These are phyloP conservation scores for Leptobrachium ailaonicum DNA, from an alignment of 2,113 vertebrate species.

Conservation along the genomic window DNA sequence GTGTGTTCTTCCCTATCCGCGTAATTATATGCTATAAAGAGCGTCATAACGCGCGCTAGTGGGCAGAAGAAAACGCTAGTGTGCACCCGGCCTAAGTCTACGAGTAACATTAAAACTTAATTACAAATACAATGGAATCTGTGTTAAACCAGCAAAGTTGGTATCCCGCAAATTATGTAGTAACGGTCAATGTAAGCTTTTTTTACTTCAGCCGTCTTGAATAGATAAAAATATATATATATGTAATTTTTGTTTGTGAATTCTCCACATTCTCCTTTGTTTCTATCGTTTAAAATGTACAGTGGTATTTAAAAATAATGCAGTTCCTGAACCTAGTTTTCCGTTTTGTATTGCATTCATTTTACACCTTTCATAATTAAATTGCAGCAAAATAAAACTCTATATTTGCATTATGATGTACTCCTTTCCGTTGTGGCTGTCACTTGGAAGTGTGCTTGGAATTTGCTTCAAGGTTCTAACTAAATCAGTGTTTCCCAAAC, in stretches of 20 bases:
- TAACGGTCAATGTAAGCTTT: background rate
- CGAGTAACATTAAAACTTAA: too few species aligned
- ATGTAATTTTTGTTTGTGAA: background rate
- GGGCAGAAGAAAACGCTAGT: too few species aligned
- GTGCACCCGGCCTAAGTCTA: too few species aligned
- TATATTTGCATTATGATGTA: constrained; percentile 36
- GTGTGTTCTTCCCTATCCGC: too few species aligned
- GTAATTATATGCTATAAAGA: too few species aligned
- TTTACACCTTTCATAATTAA: constrained; percentile 69
- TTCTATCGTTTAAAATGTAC: constrained; percentile 40
- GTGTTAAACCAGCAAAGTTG: background rate
- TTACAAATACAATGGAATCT: too few species aligned
- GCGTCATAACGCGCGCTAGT: too few species aligned
- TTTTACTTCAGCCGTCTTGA: background rate
- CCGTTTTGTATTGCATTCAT: constrained; percentile 61
- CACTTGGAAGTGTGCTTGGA: background rate
- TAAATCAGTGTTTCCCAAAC: too few species aligned
- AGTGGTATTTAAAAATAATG: constrained; percentile 60
- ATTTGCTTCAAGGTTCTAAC: too few species aligned
- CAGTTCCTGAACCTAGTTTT: constrained; percentile 62
- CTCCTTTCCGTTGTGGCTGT: background rate
- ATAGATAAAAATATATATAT: background rate
- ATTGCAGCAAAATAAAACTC: constrained; percentile 56
- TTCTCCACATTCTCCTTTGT: constrained; percentile 8
- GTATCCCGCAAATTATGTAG: constrained; percentile 17